Conservation (phyloP, 2,888 invertebrate species). For the Galerucella pusilla region DNA sequence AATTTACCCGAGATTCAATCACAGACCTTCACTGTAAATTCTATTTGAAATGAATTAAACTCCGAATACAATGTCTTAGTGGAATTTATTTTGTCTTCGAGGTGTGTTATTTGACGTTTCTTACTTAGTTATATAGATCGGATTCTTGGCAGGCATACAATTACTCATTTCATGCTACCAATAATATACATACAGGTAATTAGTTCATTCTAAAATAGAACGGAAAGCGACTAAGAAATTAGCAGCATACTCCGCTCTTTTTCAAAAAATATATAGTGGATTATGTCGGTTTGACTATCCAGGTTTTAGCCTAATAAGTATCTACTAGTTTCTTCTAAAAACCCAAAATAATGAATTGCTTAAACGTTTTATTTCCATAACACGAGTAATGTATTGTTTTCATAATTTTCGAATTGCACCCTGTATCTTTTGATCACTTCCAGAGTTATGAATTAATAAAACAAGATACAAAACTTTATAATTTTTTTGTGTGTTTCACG, state of each 20-base stretch:
- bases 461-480: no score
- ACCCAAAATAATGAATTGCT: no score
- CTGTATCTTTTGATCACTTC: no score
- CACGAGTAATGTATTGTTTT: no score
- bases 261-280: no score
- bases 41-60: not conserved
- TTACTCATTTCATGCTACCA: constrained; percentile 36
- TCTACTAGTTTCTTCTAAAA: no score
- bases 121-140: constrained; percentile 23
- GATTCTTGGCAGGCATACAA: constrained; percentile 44
- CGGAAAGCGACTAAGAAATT: not conserved
- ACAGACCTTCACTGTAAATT: not conserved
- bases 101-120: not conserved
- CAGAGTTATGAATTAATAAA: no score
- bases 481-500: no score
- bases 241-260: not conserved
- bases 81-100: constrained; percentile 11
- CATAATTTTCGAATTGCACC: no score
- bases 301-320: no score
- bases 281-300: no score
- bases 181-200: constrained; percentile 36
- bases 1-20: not conserved
- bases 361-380: no score
- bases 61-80: not conserved
- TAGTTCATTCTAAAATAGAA: constrained; percentile 21